Base-by-base conservation (phyloP, 2,113 vertebrate genomes). In the Riparia riparia region DNA sequence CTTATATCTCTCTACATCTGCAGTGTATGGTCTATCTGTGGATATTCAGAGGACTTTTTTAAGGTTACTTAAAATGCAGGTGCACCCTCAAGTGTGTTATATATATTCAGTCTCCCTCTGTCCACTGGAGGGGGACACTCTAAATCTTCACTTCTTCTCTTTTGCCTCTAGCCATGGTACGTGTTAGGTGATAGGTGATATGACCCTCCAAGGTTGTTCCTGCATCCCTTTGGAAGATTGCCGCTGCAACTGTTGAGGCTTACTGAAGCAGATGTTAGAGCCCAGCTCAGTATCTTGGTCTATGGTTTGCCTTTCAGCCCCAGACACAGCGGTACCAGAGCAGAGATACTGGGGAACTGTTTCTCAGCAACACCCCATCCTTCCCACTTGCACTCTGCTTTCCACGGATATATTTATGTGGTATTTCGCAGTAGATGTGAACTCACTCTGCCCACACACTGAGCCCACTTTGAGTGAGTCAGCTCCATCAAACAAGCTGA, bases 401-500 rank as follows among this genome's bases (percentile, higher is more conserved):
- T 86, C 83, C 77, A 25, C 45, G 69, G 89, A 88, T 95, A 96
- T 89, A 96, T 95, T 92, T 96, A 41, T 78, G 41, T 81, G 86
- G 60, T 92, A 89, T 95, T 97, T 95, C 44, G 2, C 94, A 93
- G 93, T 44, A 91, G 57, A 95, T 95, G 56, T 84, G 86, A 96
- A 95, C 83, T 92, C 57, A 10, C 53, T 93, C 95, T 95, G 61
- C 96, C 96, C 89, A 97, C 96, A 61, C 91, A 84, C 83, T 53
- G 65, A 97, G 94, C 95, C 94, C 89, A 96, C 95, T 95, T 92
- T 45, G 83, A 89, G 65, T 97, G 95, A 97, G 95, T 97, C 96
- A 97, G 86, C 72, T 95, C 76, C 76, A 83, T 92, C 94, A 86
- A 86, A 86, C 26, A 47, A 81, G 94, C 71, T 56, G 63, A 93